phyloP scores from a whole-genome alignment of 2,888 invertebrate genomes.

The Dione vanillae region DNA sequence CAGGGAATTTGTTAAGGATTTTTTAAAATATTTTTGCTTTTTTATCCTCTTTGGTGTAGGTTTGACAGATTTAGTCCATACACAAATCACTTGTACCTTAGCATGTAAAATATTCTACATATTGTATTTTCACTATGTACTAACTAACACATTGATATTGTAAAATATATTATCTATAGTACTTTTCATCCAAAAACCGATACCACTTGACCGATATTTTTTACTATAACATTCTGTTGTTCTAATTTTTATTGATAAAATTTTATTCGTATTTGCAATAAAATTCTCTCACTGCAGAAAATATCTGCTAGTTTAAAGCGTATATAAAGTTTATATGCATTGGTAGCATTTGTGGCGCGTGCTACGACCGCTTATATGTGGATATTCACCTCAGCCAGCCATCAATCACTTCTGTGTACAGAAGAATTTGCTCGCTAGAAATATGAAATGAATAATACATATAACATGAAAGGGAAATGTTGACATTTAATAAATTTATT shows the following conservation, averaged over 20 bases:
- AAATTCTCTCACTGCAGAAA: neutral
- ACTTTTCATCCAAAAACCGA: no score
- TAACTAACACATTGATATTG: no score
- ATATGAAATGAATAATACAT: neutral
- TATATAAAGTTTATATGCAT: constrained; percentile 4
- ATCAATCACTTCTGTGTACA: constrained; percentile 10
- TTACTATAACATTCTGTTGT: neutral
- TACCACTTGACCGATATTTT: neutral
- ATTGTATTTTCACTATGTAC: no score
- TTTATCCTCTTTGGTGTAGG: no score
- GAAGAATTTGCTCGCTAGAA: neutral
- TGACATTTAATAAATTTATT: no score
- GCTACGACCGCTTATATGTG: constrained; percentile 4
- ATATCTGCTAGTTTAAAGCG: neutral
- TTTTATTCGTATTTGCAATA: neutral
- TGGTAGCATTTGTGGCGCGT: constrained; percentile 16
- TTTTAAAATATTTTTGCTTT: no score
- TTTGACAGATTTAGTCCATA: no score
- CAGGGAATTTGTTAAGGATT: no score
- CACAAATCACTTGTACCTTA: no score
- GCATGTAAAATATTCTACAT: no score
- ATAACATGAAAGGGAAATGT: neutral
- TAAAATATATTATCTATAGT: no score
- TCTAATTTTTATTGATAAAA: no score
- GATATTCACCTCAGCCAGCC: constrained; percentile 12